Base-by-base conservation (phyloP, 2,888 invertebrate species). In the Tromatobia lineatoria region DNA sequence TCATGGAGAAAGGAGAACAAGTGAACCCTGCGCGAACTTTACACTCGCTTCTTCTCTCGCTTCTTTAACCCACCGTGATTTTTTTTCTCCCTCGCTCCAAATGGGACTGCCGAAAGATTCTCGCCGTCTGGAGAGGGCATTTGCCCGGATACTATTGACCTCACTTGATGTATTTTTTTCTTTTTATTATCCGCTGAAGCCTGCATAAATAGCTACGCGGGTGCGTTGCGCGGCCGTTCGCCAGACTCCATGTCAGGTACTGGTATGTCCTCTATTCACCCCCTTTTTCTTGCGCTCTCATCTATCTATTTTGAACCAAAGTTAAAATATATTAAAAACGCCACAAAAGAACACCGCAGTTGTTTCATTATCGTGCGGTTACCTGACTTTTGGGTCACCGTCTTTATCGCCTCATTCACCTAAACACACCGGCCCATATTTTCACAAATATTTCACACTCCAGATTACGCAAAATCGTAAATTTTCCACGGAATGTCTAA, bases 181-280 rank as follows among this genome's bases (percentile, higher is more conserved):
- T 93, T 92, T 93, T 92, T 93, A 93, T 91, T 93, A 88, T 90
- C 92, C 90, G 91, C 91, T 90, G 92, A 93, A 94, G 93, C 91
- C 93, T 93, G 91, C 93, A 92, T 93, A 95, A 95, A 95, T 95
- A 96, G 97, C 95, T 98, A 98, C 96, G 98, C 98, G 94, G 97
- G 97, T 95, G 97, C 97, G 94, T 96, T 98, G 95, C 97, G 97
- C 95, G 98, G 98, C 94, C 96, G 96, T 92, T 96, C 96, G 94
- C 95, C 96, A 94, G 96, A 96, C 95, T 95, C 95, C 95, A 96
- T 98, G 96, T 96, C 98, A 97, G 98, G 98, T 98, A 96, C 96
- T 95, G 95, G 95, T 95, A 95, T 95, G 95, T 91, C 91, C 91
- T 92, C 90, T 93, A 91, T 93, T 91, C 92, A 88, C 83, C 85